A percentile compares a stretch with the other conserved stretches of the same genome.
Evolutionary conservation across 2,797 vertebrate species (phyloP).

Genomic region (Salarias fasciatus): DNA sequence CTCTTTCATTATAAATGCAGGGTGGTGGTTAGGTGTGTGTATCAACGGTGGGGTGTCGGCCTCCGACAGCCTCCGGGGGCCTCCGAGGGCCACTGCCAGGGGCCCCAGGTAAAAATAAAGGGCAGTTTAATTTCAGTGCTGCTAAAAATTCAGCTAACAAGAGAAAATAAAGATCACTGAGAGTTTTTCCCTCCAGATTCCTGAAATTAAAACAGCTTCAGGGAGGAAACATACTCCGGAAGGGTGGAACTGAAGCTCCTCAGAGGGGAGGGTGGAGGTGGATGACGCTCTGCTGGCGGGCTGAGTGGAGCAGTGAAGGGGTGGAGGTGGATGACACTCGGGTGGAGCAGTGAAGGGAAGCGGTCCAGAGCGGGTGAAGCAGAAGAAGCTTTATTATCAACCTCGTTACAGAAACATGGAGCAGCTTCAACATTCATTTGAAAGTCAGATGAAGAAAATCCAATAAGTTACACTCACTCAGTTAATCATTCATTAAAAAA

Average conservation of each 20-base stretch:
- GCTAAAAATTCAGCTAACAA: constrained; percentile 43
- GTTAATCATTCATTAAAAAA: constrained; percentile 59
- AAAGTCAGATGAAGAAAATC: constrained; percentile 45
- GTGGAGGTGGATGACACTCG: too few relatives aligned
- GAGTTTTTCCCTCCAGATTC: constrained; percentile 26
- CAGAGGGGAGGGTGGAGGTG: too few relatives aligned
- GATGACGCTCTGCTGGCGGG: too few relatives aligned
- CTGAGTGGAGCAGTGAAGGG: too few relatives aligned
- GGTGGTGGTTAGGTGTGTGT: too few relatives aligned
- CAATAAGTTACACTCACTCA: constrained; percentile 61
- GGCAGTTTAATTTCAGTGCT: constrained; percentile 50
- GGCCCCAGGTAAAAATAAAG: constrained; percentile 55
- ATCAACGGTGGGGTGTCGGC: too few relatives aligned
- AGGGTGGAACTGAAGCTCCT: constrained; percentile 1
- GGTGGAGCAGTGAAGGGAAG: too few relatives aligned
- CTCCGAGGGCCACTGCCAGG: too few relatives aligned
- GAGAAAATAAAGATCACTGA: constrained; percentile 23
- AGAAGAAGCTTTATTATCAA: constrained; percentile 67
- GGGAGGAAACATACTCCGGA: background rate
- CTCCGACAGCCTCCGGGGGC: too few relatives aligned
- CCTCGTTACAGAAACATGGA: constrained; percentile 56
- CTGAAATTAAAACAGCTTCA: constrained; percentile 26
- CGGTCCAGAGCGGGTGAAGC: constrained; percentile 7
- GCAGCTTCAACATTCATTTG: constrained; percentile 55
- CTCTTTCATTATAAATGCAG: too few relatives aligned